Conservation (phyloP, 2,113 vertebrate genomes). For the Trochalopteron elliotii region DNA sequence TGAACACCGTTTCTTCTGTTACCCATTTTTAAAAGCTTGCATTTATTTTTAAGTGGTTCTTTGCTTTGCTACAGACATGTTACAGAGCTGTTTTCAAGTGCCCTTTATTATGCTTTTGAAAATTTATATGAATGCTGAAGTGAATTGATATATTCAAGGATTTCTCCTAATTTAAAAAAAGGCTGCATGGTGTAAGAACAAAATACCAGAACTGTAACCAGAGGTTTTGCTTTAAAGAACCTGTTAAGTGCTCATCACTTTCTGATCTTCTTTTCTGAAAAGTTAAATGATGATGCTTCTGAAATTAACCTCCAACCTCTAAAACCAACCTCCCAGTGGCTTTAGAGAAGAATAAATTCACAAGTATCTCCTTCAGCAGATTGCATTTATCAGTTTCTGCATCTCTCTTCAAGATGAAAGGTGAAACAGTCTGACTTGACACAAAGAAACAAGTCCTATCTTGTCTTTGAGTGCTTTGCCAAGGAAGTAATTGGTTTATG, state of each 20-base stretch:
- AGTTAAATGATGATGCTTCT: neutral
- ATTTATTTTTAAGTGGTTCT: neutral
- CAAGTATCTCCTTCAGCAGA: neutral
- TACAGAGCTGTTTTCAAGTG: neutral
- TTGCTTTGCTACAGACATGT: neutral
- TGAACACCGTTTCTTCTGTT: neutral
- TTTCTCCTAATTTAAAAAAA: neutral
- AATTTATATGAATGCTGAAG: neutral
- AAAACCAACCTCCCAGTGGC: neutral
- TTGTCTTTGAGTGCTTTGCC: slow-evolving; percentile 56
- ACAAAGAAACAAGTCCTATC: slow-evolving; percentile 16
- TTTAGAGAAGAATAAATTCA: neutral
- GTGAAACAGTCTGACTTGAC: slow-evolving; percentile 12
- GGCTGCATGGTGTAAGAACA: neutral
- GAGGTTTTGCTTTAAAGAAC: neutral
- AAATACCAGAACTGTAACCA: neutral
- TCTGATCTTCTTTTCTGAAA: neutral
- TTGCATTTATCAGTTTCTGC: slow-evolving; percentile 32
- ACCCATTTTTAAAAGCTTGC: neutral
- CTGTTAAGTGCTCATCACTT: neutral
- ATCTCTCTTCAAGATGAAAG: slow-evolving; percentile 64
- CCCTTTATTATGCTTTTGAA: neutral
- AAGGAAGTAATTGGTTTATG: slow-evolving; percentile 16
- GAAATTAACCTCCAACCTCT: neutral
- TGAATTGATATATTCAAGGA: neutral